Conservation (phyloP, 2,113 vertebrate species). For the Plecturocebus donacophilus region DNA sequence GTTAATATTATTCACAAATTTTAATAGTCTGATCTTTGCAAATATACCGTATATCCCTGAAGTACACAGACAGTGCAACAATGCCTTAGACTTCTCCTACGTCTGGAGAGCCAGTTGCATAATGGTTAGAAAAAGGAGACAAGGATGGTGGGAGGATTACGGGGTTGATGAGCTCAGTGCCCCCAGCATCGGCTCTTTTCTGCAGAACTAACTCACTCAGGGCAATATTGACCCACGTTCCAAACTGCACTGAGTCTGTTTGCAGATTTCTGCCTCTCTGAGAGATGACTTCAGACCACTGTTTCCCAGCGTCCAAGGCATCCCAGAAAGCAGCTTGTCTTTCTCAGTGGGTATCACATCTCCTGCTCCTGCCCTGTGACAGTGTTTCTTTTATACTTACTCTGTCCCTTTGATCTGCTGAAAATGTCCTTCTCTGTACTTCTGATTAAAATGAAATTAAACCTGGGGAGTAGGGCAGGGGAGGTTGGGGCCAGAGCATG, state of each 20-base stretch:
- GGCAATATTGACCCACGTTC: background rate
- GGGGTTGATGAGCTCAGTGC: background rate
- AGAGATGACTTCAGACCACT: background rate
- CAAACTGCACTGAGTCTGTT: background rate
- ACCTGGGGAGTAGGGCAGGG: background rate
- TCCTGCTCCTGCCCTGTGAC: background rate
- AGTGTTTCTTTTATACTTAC: background rate
- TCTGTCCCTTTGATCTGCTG: conserved; percentile 49
- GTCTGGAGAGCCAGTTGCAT: background rate
- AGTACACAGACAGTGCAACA: background rate
- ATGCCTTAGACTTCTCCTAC: background rate
- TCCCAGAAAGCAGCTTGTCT: background rate
- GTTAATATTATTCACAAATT: conserved; percentile 22
- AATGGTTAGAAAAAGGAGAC: accelerated
- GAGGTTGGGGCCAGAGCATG: background rate
- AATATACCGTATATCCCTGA: background rate
- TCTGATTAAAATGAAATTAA: conserved; percentile 49
- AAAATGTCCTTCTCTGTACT: conserved; percentile 46
- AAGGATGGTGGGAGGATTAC: accelerated
- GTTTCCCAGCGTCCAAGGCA: background rate
- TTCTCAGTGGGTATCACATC: background rate
- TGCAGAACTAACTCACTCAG: background rate
- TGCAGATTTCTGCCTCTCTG: background rate
- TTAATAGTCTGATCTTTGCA: conserved; percentile 26
- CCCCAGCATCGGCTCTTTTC: background rate